A percentile compares a stretch with the other conserved stretches of the same genome.
phyloP scores from a whole-genome alignment of 2,797 vertebrate species.

The Crax fasciolata region DNA sequence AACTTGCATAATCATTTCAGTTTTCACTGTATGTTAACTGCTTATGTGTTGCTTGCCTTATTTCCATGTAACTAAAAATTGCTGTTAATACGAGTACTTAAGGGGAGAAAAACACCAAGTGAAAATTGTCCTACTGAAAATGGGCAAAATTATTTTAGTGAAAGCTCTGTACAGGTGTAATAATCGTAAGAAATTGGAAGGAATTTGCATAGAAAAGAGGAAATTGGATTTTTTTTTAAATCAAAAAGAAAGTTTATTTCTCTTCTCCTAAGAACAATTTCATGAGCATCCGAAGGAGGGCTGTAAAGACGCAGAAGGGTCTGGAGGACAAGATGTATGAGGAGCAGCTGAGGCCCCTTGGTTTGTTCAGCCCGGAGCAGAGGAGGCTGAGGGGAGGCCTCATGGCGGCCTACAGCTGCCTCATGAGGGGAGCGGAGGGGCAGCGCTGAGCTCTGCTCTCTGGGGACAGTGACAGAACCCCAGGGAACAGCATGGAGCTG shows the following conservation, averaged over 20 bases:
- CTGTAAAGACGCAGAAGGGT: neutral
- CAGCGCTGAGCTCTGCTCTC: too few relatives aligned
- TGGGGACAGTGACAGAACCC: too few relatives aligned
- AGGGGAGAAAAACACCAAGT: neutral
- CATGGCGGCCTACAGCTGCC: neutral
- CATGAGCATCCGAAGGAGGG: too few relatives aligned
- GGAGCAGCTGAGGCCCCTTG: too few relatives aligned
- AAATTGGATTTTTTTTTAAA: neutral
- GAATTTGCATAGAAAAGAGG: neutral
- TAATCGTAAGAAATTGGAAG: neutral
- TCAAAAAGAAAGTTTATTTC: neutral
- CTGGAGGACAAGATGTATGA: neutral
- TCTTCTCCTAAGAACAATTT: neutral
- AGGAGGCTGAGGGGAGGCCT: neutral
- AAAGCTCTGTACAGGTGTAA: neutral
- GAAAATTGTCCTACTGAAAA: constrained; percentile 8
- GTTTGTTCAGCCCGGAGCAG: neutral
- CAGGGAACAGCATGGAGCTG: too few relatives aligned
- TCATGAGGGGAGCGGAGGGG: too few relatives aligned
- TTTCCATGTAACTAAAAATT: neutral
- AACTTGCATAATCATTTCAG: accelerated
- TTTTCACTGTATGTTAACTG: neutral
- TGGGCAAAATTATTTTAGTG: neutral
- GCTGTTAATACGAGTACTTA: neutral
- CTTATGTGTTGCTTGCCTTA: neutral